Evolutionary conservation across 2,797 vertebrate genomes (phyloP).

Genomic region (Takifugu ocellatus): DNA sequence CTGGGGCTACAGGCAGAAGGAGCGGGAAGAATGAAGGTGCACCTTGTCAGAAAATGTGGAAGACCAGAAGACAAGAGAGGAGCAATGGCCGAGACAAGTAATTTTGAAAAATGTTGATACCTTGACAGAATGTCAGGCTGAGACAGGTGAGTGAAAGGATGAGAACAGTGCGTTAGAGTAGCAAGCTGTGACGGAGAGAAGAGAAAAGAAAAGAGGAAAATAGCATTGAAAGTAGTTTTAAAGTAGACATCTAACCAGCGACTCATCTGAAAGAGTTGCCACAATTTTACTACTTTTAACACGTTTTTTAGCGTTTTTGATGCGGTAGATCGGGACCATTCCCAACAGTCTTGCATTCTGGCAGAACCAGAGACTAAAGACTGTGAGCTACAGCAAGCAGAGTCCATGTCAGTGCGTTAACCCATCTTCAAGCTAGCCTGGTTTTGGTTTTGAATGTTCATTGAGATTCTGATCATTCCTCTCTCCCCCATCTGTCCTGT

Average conservation of each 20-base stretch:
- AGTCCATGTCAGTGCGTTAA: no score
- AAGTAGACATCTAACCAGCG: no score
- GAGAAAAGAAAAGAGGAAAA: constrained; percentile 2
- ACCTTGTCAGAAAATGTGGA: constrained; percentile 41
- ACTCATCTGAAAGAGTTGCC: no score
- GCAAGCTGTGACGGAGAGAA: constrained; percentile 13
- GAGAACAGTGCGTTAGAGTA: constrained; percentile 20
- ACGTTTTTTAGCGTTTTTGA: no score
- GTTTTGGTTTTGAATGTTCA: constrained; percentile 24
- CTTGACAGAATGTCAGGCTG: constrained; percentile 1
- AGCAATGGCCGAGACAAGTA: constrained; percentile 24
- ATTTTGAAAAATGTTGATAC: constrained; percentile 30
- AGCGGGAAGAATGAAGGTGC: constrained; percentile 39
- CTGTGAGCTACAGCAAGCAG: no score
- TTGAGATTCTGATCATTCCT: constrained; percentile 67
- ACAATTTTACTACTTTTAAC: no score
- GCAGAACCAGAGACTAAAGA: no score
- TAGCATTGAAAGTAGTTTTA: no score
- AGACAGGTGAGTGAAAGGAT: constrained; percentile 7
- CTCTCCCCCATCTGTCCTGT: constrained; percentile 30
- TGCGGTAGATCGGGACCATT: no score
- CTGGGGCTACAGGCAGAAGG: constrained; percentile 43
- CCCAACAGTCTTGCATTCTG: no score
- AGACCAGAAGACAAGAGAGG: constrained; percentile 32
- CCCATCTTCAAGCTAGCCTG: no score